A percentile compares a stretch with the other conserved stretches of the same genome.
phyloP scores from a whole-genome alignment of 2,888 invertebrate species.

The Eretmocerus hayati region DNA sequence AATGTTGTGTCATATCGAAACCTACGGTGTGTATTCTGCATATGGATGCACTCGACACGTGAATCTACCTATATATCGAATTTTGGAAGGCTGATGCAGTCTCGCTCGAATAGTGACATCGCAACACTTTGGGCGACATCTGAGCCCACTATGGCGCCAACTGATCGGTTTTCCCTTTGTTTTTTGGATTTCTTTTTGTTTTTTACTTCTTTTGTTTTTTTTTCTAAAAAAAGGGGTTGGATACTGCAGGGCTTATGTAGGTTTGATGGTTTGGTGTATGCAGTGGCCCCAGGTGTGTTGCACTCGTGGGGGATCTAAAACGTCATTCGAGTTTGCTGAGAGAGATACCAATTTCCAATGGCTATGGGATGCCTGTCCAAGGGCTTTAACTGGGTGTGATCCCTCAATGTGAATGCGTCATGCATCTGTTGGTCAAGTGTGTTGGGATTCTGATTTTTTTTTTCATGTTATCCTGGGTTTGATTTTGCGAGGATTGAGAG shows the following conservation, averaged over 20 bases:
- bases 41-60: constrained; percentile 44
- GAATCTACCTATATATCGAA: constrained; percentile 28
- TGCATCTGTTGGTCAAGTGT: neutral
- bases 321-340: neutral
- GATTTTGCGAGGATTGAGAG: constrained; percentile 7
- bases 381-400: constrained; percentile 5
- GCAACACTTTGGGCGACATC: neutral
- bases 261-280: too few species aligned
- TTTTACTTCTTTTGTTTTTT: too few species aligned
- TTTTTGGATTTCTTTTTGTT: neutral
- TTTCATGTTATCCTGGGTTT: neutral
- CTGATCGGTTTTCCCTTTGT: too few species aligned
- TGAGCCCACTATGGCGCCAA: neutral
- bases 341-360: constrained; percentile 6
- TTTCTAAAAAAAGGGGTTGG: too few species aligned
- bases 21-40: constrained; percentile 46
- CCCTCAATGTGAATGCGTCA: neutral
- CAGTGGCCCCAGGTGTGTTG: too few species aligned
- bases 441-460: neutral
- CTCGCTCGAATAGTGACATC: constrained; percentile 10
- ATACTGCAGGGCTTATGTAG: too few species aligned
- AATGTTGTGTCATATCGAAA: constrained; percentile 48
- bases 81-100: constrained; percentile 14
- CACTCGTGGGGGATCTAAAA: too few species aligned
- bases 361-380: neutral